Evolutionary conservation across 2,113 vertebrate species (phyloP).

Genomic region (Oophaga pumilio): DNA sequence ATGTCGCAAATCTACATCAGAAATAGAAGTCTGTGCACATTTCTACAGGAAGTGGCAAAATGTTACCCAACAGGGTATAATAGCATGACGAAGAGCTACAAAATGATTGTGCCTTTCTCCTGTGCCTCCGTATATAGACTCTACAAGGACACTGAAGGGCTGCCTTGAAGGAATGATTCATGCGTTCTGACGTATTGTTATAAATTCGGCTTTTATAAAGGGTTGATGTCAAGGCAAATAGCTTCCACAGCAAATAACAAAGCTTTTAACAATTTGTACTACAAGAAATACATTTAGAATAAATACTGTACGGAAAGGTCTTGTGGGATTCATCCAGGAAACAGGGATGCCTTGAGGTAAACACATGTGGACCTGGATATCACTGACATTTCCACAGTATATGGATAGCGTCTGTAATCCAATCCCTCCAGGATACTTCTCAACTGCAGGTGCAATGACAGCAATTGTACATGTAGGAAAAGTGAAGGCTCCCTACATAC

Average conservation of each 20-base stretch:
- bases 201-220: slow-evolving; percentile 28
- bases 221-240: slow-evolving; percentile 37
- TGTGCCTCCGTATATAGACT: neutral
- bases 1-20: neutral
- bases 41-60: neutral
- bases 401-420: neutral
- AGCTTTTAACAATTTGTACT: slow-evolving; percentile 33
- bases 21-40: neutral
- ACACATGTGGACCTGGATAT: neutral
- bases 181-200: slow-evolving; percentile 4
- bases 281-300: slow-evolving; percentile 9
- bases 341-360: neutral
- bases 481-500: neutral
- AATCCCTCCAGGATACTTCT: neutral
- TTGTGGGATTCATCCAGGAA: neutral
- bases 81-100: neutral
- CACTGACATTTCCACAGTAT: neutral
- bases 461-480: neutral
- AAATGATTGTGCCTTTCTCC: neutral
- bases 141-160: slow-evolving; percentile 25
- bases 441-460: neutral
- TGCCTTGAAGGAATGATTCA: slow-evolving; percentile 44
- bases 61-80: neutral
- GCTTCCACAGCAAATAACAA: slow-evolving; percentile 3
- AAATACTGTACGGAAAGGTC: slow-evolving; percentile 6